Percentiles rank a stretch among this genome's conserved stretches.
These are phyloP conservation scores for Asteroscopus sphinx DNA, from an alignment of 2,888 invertebrate species.

Conservation along the genomic window DNA sequence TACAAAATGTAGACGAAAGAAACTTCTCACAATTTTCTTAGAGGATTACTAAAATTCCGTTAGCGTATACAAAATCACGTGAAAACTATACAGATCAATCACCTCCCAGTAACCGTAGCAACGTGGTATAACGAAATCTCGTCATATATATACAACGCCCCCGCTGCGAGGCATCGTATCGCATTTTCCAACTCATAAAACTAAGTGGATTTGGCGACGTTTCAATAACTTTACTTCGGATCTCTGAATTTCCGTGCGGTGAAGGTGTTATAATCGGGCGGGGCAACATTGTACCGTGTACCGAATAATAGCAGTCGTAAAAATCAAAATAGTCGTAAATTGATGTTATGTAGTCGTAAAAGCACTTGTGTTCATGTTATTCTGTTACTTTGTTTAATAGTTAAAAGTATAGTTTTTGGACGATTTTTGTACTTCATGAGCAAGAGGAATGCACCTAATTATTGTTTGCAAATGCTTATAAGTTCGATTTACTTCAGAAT, in stretches of 20 bases:
- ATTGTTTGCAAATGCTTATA: too few relatives aligned
- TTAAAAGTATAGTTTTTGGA: not conserved
- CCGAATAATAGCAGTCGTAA: slow-evolving; percentile 49
- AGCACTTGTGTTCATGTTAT: slow-evolving; percentile 37
- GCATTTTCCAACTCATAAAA: slow-evolving; percentile 85
- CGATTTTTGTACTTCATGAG: not conserved
- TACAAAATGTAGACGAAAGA: too few relatives aligned
- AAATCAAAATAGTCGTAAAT: slow-evolving; percentile 54
- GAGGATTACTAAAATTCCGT: too few relatives aligned
- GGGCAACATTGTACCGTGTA: slow-evolving; percentile 41
- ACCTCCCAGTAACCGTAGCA: slow-evolving; percentile 51
- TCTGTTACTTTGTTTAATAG: slow-evolving; percentile 22
- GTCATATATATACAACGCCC: slow-evolving; percentile 56
- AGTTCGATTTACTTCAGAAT: too few relatives aligned
- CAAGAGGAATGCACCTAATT: too few relatives aligned
- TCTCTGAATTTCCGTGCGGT: slow-evolving; percentile 57
- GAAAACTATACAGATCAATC: slow-evolving; percentile 44
- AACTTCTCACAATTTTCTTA: too few relatives aligned
- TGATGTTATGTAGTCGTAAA: slow-evolving; percentile 35
- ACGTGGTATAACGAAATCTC: slow-evolving; percentile 59
- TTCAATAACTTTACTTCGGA: slow-evolving; percentile 79
- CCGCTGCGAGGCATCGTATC: slow-evolving; percentile 67
- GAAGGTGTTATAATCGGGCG: slow-evolving; percentile 53
- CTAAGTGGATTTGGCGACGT: slow-evolving; percentile 86
- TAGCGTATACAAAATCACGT: slow-evolving; percentile 16